phyloP scores from a whole-genome alignment of 2,113 vertebrate species.

The Daphoenositta chrysoptera region DNA sequence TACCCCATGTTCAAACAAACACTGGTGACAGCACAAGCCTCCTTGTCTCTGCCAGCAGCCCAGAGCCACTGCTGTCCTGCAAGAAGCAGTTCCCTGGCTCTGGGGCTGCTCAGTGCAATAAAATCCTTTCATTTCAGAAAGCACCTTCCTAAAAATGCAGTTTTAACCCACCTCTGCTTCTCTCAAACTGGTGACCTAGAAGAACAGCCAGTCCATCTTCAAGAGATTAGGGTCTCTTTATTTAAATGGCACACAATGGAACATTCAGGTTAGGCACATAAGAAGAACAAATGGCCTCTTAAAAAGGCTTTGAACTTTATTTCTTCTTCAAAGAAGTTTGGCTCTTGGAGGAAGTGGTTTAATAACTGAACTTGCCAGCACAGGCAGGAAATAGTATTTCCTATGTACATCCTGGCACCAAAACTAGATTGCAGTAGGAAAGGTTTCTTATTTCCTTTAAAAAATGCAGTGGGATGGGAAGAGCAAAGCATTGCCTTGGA shows the following conservation, averaged over 20 bases:
- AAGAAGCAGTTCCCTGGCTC: neutral
- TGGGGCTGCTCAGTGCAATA: neutral
- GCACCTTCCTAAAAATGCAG: neutral
- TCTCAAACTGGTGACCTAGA: neutral
- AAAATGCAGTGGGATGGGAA: neutral
- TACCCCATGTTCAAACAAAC: neutral
- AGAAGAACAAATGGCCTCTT: conserved; percentile 61
- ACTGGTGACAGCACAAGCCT: neutral
- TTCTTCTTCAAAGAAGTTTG: conserved; percentile 60
- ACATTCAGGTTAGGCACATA: conserved; percentile 34
- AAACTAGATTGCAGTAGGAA: conserved; percentile 5
- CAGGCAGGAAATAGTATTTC: conserved; percentile 60
- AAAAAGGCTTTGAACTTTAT: conserved; percentile 68
- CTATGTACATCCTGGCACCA: conserved; percentile 46
- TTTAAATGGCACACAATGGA: neutral
- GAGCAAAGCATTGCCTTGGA: neutral
- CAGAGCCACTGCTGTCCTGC: neutral
- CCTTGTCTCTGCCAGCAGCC: neutral
- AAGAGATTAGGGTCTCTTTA: conserved; percentile 17
- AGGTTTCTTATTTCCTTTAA: conserved; percentile 31
- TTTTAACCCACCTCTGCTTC: neutral
- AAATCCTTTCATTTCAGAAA: neutral
- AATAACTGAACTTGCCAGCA: conserved; percentile 54
- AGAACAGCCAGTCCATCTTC: conserved; percentile 1
- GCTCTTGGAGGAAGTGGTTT: conserved; percentile 54